Percentiles rank a stretch among this genome's conserved stretches.
phyloP scores from a whole-genome alignment of 2,113 vertebrate species.

The Clarias batrachus region DNA sequence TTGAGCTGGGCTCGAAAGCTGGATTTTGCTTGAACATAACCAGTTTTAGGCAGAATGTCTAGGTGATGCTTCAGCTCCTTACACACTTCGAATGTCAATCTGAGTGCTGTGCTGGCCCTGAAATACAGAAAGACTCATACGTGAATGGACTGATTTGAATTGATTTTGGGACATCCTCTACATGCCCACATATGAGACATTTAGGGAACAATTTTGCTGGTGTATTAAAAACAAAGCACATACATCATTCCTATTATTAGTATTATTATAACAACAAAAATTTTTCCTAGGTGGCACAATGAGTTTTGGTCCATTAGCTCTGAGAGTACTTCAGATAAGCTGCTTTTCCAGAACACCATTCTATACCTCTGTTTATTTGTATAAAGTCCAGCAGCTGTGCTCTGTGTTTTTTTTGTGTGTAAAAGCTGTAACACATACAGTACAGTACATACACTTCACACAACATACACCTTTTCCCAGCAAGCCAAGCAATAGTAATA shows the following conservation, averaged over 20 bases:
- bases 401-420: neutral
- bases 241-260: neutral
- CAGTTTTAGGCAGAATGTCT: conserved; percentile 82
- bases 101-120: conserved; percentile 79
- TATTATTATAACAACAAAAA: neutral
- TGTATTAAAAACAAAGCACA: neutral
- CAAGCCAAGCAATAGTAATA: conserved; percentile 25
- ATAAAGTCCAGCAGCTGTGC: neutral
- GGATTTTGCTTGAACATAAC: conserved; percentile 80
- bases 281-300: neutral
- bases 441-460: neutral
- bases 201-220: neutral
- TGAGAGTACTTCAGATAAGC: neutral
- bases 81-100: conserved; percentile 83
- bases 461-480: neutral
- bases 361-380: neutral
- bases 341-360: neutral
- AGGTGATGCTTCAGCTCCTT: conserved; percentile 82
- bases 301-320: neutral
- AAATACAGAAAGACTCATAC: conserved; percentile 49
- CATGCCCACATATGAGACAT: neutral
- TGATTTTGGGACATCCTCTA: neutral
- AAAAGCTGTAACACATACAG: neutral
- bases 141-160: neutral
- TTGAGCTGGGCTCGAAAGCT: conserved; percentile 80